Percentiles rank a stretch among this genome's conserved stretches.
phyloP scores from a whole-genome alignment of 2,888 invertebrate genomes.

The Capitulum mitella region DNA sequence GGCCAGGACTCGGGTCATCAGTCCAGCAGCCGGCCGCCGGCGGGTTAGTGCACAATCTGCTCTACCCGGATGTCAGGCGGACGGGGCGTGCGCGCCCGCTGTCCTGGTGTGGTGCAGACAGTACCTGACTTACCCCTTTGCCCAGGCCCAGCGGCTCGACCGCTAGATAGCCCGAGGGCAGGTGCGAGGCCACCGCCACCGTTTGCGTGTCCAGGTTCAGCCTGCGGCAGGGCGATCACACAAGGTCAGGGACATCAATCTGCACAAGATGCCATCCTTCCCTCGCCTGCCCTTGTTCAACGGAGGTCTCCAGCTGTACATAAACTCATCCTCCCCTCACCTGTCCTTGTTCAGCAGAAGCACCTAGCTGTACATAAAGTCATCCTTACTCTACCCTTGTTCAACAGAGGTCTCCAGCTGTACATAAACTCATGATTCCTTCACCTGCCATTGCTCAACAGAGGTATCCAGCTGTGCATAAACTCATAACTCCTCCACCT shows the following conservation, averaged over 20 bases:
- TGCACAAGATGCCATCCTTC: too few species aligned
- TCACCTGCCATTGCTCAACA: not conserved
- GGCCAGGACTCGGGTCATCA: too few species aligned
- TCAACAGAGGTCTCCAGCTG: not conserved
- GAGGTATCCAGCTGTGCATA: not conserved
- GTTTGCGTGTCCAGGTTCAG: constrained; percentile 71
- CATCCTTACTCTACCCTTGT: not conserved
- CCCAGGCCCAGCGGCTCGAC: constrained; percentile 83
- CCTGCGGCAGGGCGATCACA: too few species aligned
- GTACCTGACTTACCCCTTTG: constrained; percentile 63
- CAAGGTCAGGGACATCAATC: not conserved
- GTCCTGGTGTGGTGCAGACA: not conserved
- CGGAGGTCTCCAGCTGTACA: not conserved
- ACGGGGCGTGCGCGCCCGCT: not conserved
- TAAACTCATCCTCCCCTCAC: too few species aligned
- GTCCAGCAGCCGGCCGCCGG: too few species aligned
- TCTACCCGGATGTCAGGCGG: too few species aligned
- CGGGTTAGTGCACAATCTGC: too few species aligned
- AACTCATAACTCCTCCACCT: too few species aligned
- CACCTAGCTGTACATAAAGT: too few species aligned
- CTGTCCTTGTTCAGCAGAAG: not conserved
- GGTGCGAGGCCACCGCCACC: constrained; percentile 76
- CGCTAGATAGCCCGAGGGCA: constrained; percentile 81
- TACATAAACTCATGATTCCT: too few species aligned
- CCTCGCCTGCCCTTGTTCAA: not conserved